Percentiles rank a stretch among this genome's conserved stretches.
phyloP scores from a whole-genome alignment of 2,797 vertebrate genomes.

The Lepus townsendii region DNA sequence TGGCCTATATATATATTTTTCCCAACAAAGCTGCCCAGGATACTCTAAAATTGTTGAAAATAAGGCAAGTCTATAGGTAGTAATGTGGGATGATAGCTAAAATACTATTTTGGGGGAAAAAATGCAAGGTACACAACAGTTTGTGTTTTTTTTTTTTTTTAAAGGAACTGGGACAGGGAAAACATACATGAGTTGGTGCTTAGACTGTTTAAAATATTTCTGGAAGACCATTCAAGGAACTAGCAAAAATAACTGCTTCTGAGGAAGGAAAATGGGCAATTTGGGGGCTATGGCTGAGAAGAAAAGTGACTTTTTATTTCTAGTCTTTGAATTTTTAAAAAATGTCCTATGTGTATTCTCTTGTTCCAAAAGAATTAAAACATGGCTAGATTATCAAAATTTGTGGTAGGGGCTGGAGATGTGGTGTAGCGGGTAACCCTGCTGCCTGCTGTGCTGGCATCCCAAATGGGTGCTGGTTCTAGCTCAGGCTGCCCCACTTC shows the following conservation, averaged over 20 bases:
- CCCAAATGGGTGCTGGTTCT: no score
- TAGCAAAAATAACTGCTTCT: background rate
- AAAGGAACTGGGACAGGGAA: background rate
- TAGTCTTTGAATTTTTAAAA: background rate
- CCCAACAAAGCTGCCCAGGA: background rate
- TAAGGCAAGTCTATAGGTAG: background rate
- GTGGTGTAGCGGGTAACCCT: no score
- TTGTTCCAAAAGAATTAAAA: slow-evolving; percentile 4
- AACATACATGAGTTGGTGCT: background rate
- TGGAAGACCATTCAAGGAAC: background rate
- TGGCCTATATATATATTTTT: background rate
- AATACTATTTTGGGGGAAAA: background rate
- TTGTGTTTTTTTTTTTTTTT: background rate
- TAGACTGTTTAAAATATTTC: background rate
- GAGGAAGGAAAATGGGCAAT: background rate
- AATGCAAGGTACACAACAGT: background rate
- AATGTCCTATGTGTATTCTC: background rate
- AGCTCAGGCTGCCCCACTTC: no score
- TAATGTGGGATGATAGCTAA: background rate
- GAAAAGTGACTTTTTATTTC: background rate
- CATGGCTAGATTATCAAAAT: background rate
- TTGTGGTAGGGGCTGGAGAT: background rate
- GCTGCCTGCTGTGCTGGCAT: no score
- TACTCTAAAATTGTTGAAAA: background rate
- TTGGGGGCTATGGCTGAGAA: background rate